Percentiles rank a stretch among this genome's conserved stretches.
These are phyloP conservation scores for Drosophila elegans DNA, from an alignment of 1,140 invertebrate species.

Conservation along the genomic window DNA sequence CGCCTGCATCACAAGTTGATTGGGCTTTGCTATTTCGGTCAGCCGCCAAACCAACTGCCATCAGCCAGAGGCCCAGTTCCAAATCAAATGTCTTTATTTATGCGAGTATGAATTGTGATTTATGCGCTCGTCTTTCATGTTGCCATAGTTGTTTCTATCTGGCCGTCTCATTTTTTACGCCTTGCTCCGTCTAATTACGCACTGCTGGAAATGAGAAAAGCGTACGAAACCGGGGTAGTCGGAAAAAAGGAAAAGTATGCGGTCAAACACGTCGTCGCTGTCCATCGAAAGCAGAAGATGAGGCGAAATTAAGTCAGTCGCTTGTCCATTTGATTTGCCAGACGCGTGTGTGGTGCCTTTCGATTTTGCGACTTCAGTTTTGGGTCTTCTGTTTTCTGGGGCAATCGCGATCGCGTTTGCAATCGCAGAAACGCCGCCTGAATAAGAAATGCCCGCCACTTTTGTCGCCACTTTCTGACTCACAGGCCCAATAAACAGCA, in stretches of 20 bases:
- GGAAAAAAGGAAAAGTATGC: conserved; percentile 22
- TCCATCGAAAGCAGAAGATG: conserved; percentile 19
- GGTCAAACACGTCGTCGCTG: conserved; percentile 11
- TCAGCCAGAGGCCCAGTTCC: conserved; percentile 38
- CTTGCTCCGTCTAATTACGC: conserved; percentile 62
- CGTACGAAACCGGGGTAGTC: conserved; percentile 14
- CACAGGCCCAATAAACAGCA: conserved; percentile 41
- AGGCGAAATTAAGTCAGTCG: conserved; percentile 49
- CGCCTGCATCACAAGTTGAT: conserved; percentile 62
- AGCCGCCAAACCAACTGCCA: conserved; percentile 1
- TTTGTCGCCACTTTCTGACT: conserved; percentile 45
- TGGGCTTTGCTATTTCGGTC: conserved; percentile 66
- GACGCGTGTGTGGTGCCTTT: conserved; percentile 74
- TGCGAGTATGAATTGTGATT: conserved; percentile 67
- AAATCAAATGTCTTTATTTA: conserved; percentile 79
- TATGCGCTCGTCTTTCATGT: conserved; percentile 74
- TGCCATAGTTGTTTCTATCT: conserved; percentile 49
- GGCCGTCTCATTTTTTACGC: conserved; percentile 61
- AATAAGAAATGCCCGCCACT: conserved; percentile 64
- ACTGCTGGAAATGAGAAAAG: conserved; percentile 44
- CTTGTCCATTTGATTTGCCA: conserved; percentile 77
- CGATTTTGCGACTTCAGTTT: conserved; percentile 53
- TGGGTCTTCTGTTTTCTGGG: conserved; percentile 21
- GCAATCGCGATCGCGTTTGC: conserved; percentile 62
- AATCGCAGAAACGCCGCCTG: conserved; percentile 62